Base-by-base conservation (phyloP, 2,113 vertebrate genomes). In the Butorides virescens region DNA sequence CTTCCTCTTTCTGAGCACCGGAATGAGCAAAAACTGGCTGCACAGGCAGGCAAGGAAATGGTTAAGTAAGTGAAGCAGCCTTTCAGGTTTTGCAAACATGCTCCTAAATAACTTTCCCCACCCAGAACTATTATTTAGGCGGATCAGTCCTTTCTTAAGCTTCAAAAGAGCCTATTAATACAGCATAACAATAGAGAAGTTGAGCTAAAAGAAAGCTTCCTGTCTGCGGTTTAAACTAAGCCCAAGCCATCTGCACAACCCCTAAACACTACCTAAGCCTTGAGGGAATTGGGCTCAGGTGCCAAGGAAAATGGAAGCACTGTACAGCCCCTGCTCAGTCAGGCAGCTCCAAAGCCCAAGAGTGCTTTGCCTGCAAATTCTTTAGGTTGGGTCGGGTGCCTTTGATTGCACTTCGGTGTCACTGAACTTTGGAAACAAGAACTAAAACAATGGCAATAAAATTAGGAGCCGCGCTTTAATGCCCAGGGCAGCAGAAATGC, bases 111-210 rank as follows among this genome's bases (percentile, higher is more conserved):
- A 96, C 80, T 95, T 94, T 89, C 56, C 70, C 88, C 95, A 94
- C 94, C 76, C 92, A 96, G 61, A 93, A 42, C 86, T 95, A 95
- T 97, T 93, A 95, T 76, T 97, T 94, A 92, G 90, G 36, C n/a
- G 26, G 92, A 97, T 94, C 80, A 93, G 88, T 85, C 90, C 90
- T 88, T 97, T 97, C 91, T 84, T 84, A 97, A 97, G 96, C 95
- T 97, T 98, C 96, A 98, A 98, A 98, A 97, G 93, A 92, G 46
- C 62, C 95, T 88, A 95, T 94, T 96, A 72, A 97, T 96, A 93
- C 20, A 96, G 85, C 53, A 70, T 59, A 97, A 98, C 97, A 97
- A 97, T 97, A 96, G 93, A 97, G 94, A 95, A 76, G 86, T 11
- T n/a, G 37, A 79, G 68, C 92, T 96, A 92, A 97, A 97, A 98